phyloP scores from a whole-genome alignment of 1,140 invertebrate species.

The Geopemphigus sp. region DNA sequence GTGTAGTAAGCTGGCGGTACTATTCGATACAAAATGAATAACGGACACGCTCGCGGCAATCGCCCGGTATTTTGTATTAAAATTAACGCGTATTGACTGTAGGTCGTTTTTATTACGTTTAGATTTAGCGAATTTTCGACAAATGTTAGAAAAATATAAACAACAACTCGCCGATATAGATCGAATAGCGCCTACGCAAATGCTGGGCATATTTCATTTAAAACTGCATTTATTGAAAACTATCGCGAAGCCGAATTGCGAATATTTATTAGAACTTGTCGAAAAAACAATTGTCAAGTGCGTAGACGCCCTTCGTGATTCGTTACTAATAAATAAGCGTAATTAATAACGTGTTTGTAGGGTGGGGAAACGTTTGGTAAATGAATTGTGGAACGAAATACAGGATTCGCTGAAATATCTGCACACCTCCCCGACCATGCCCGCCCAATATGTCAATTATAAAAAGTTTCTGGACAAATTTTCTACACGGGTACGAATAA shows the following conservation, averaged over 20 bases:
- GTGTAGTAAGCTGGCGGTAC: background rate
- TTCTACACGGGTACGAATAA: constrained; percentile 9
- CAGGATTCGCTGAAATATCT: constrained; percentile 28
- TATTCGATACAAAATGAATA: background rate
- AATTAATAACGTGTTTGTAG: background rate
- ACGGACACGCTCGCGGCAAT: no score
- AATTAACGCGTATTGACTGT: no score
- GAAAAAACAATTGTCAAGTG: constrained; percentile 34
- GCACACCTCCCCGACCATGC: background rate
- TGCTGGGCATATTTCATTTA: constrained; percentile 19
- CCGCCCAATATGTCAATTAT: constrained; percentile 24
- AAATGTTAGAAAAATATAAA: constrained; percentile 33
- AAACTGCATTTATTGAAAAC: constrained; percentile 28
- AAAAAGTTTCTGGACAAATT: constrained; percentile 26
- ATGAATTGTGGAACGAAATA: constrained; percentile 13
- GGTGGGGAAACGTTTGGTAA: constrained; percentile 19
- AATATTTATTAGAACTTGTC: constrained; percentile 8
- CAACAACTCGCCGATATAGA: constrained; percentile 5
- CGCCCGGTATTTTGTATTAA: no score
- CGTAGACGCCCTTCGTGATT: no score
- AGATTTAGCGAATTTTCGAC: constrained; percentile 16
- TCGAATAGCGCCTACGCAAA: constrained; percentile 4
- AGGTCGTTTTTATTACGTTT: background rate
- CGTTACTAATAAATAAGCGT: background rate
- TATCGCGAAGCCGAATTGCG: background rate